Percentiles rank a stretch among this genome's conserved stretches.
phyloP scores from a whole-genome alignment of 1,140 invertebrate species.

The Microvelia longipes region DNA sequence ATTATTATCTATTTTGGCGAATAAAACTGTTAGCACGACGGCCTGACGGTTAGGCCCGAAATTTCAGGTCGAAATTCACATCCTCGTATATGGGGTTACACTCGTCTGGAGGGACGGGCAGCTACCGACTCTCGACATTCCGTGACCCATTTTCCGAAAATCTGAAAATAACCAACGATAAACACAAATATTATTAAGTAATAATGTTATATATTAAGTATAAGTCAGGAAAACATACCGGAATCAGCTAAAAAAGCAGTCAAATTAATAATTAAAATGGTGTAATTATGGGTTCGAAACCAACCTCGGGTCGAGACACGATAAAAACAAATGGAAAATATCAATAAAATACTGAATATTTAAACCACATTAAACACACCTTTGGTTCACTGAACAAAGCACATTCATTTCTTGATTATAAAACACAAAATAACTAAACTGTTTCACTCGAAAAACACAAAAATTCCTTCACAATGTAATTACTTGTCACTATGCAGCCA shows the following conservation, averaged over 20 bases:
- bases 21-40: background rate
- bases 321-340: too few species aligned
- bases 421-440: background rate
- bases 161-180: constrained; percentile 8
- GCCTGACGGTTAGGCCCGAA: constrained; percentile 3
- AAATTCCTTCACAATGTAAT: background rate
- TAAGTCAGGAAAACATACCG: too few species aligned
- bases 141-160: constrained; percentile 13
- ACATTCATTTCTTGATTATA: background rate
- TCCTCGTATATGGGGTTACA: background rate
- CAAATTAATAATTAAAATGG: background rate
- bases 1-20: too few species aligned
- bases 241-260: too few species aligned
- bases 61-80: constrained; percentile 4
- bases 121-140: background rate
- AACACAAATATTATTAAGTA: background rate
- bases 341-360: too few species aligned
- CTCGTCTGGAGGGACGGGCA: background rate
- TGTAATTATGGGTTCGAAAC: background rate
- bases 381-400: background rate
- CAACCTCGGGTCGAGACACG: too few species aligned
- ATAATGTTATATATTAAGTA: too few species aligned
- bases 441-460: background rate
- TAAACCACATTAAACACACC: constrained; percentile 3
- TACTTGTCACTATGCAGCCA: constrained; percentile 2